Conservation (phyloP, 2,797 vertebrate species). For the Galago senegalensis region DNA sequence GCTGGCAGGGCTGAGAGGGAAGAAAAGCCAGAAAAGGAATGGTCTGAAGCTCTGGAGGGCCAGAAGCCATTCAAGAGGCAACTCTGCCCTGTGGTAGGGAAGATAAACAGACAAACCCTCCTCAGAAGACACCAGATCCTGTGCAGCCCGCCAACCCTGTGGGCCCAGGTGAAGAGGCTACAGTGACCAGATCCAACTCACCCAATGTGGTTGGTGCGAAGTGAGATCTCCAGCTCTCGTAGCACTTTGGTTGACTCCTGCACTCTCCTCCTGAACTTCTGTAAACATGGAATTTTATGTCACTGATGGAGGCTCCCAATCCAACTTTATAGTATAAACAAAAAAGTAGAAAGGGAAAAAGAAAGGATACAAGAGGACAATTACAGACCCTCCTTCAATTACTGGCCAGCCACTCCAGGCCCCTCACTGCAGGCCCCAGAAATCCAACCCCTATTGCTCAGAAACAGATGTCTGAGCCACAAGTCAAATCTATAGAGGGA, state of each 20-base stretch:
- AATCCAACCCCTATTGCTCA: neutral
- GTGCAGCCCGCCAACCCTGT: neutral
- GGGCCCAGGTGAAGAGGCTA: neutral
- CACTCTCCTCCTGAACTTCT: slow-evolving; percentile 98
- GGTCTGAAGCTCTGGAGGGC: slow-evolving; percentile 39
- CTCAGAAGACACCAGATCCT: neutral
- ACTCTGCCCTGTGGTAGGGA: neutral
- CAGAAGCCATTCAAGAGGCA: slow-evolving; percentile 36
- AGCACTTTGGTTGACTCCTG: slow-evolving; percentile 98
- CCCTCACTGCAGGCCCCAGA: neutral
- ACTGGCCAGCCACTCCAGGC: neutral
- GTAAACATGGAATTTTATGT: slow-evolving; percentile 83
- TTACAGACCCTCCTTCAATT: neutral
- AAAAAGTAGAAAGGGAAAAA: neutral
- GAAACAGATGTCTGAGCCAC: neutral
- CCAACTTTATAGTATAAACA: neutral
- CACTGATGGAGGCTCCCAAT: slow-evolving; percentile 41
- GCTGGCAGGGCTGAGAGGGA: slow-evolving; percentile 57
- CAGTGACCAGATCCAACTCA: slow-evolving; percentile 85
- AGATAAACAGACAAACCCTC: neutral
- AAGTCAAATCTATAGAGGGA: neutral
- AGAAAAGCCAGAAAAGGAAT: slow-evolving; percentile 55
- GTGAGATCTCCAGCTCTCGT: slow-evolving; percentile 97
- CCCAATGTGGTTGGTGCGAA: slow-evolving; percentile 99
- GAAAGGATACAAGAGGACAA: neutral